Conservation (phyloP, 1,140 invertebrate species). For the Cotesia glomerata region DNA sequence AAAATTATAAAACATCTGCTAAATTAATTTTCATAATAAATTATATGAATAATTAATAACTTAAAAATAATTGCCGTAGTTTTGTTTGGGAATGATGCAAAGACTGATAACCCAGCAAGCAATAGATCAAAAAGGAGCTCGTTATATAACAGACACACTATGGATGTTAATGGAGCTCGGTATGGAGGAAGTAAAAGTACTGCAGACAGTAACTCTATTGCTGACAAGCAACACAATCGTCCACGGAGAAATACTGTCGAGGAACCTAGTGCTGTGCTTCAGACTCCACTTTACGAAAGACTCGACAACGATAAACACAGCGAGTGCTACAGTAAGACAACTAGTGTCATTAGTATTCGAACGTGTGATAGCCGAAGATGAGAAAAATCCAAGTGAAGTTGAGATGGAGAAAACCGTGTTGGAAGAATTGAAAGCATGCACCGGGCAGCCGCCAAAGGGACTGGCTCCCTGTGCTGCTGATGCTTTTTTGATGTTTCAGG, state of each 20-base stretch:
- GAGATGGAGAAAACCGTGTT: slow-evolving; percentile 68
- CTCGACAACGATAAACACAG: slow-evolving; percentile 93
- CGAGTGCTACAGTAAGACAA: slow-evolving; percentile 95
- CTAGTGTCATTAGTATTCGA: slow-evolving; percentile 97
- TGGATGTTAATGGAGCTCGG: slow-evolving; percentile 92
- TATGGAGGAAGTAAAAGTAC: slow-evolving; percentile 93
- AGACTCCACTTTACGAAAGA: slow-evolving; percentile 94
- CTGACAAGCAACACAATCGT: slow-evolving; percentile 94
- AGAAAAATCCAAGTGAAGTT: slow-evolving; percentile 55
- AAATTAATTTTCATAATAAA: too few relatives aligned
- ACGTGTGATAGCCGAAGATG: slow-evolving; percentile 80
- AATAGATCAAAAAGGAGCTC: slow-evolving; percentile 86
- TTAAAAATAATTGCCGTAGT: slow-evolving; percentile 64
- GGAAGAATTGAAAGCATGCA: slow-evolving; percentile 81
- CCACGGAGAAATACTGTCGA: slow-evolving; percentile 90
- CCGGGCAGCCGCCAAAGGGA: slow-evolving; percentile 78
- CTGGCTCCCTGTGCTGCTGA: slow-evolving; percentile 89
- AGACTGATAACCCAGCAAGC: slow-evolving; percentile 82
- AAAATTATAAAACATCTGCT: too few relatives aligned
- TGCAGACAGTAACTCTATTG: slow-evolving; percentile 94
- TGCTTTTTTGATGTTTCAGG: slow-evolving; percentile 96
- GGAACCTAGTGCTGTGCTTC: slow-evolving; percentile 94
- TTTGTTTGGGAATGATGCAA: slow-evolving; percentile 90
- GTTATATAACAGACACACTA: slow-evolving; percentile 90
- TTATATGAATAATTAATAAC: not conserved